Conservation (phyloP, 2,888 invertebrate genomes). For the Elysia crispata region DNA sequence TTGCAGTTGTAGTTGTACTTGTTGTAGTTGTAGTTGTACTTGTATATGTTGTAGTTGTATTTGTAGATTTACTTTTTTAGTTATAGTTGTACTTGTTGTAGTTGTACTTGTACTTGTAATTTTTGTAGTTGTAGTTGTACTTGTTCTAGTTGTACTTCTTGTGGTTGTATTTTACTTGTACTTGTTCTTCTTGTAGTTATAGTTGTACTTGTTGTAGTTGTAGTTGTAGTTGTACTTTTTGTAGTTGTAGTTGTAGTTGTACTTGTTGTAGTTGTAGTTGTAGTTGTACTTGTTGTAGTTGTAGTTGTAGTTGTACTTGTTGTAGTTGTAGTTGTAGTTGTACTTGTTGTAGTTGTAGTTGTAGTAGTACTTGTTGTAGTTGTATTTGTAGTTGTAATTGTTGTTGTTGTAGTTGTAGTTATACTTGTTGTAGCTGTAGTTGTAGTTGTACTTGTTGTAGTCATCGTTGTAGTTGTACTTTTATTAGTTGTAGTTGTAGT, state of each 20-base stretch:
- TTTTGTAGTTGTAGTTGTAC: neutral
- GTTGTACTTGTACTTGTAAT: neutral
- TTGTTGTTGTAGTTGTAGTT: too few species aligned
- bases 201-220: too few species aligned
- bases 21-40: too few species aligned
- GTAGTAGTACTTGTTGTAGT: neutral
- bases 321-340: neutral
- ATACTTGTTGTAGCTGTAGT: too few species aligned
- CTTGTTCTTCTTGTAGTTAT: too few species aligned
- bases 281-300: neutral
- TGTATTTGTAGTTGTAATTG: neutral
- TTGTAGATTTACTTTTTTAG: neutral
- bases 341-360: neutral
- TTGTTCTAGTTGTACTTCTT: neutral
- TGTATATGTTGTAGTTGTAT: too few species aligned
- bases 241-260: neutral
- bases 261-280: constrained; percentile 9
- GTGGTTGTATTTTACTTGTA: too few species aligned
- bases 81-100: too few species aligned
- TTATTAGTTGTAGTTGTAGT: neutral
- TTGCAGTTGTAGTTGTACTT: too few species aligned
- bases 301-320: neutral
- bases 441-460: neutral
- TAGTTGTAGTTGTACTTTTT: too few species aligned
- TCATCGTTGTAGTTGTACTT: neutral